A percentile compares a stretch with the other conserved stretches of the same genome.
These are phyloP conservation scores for Sitta carolinensis DNA, from an alignment of 2,797 vertebrate species.

Conservation along the genomic window DNA sequence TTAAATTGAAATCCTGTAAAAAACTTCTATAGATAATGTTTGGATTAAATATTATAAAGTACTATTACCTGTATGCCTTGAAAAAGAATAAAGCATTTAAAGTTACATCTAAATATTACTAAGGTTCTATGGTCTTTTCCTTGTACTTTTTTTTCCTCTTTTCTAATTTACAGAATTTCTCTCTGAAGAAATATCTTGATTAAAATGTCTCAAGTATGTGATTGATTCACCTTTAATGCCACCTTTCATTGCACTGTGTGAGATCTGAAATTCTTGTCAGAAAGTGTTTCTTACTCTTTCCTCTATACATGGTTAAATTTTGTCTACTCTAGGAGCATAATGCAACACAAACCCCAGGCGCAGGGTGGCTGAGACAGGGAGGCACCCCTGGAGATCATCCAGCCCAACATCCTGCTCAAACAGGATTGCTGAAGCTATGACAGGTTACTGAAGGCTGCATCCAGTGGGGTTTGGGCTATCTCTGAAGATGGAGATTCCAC, in stretches of 20 bases:
- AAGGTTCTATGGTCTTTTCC: neutral
- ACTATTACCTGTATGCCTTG: neutral
- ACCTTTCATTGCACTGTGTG: neutral
- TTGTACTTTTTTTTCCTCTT: neutral
- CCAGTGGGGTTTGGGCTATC: neutral
- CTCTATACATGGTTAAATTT: neutral
- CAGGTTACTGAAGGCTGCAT: neutral
- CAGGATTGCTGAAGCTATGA: neutral
- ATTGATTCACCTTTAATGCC: neutral
- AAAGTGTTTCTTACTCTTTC: neutral
- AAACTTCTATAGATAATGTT: neutral
- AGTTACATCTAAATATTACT: neutral
- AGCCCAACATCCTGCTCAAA: neutral
- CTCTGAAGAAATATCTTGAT: neutral
- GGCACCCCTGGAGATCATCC: neutral
- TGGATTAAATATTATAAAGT: neutral
- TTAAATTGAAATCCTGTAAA: neutral
- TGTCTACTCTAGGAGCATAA: neutral
- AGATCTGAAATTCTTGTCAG: neutral
- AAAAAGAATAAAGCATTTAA: neutral
- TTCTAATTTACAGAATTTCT: neutral
- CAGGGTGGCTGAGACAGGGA: neutral
- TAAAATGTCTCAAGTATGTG: neutral
- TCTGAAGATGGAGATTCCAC: neutral
- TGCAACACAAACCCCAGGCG: neutral